Conservation (phyloP, 2,888 invertebrate species). For the Eumerus sabulonum region DNA sequence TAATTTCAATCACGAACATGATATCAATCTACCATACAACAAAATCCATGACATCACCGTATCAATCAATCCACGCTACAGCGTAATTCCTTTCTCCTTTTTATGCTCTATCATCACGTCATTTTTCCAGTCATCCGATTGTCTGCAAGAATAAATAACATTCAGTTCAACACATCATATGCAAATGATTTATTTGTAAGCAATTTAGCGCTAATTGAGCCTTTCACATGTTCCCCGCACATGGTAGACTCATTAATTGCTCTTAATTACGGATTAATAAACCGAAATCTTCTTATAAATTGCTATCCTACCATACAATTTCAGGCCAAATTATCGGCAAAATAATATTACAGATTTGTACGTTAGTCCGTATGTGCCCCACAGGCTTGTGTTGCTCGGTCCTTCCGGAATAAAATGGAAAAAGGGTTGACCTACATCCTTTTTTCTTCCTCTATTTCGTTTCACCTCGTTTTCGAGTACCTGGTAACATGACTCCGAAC, state of each 20-base stretch:
- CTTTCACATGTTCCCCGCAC: background rate
- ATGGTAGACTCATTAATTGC: constrained; percentile 35
- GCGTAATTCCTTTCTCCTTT: no score
- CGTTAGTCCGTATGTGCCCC: no score
- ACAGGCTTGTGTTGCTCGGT: constrained; percentile 54
- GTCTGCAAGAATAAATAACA: constrained; percentile 11
- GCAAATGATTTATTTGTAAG: constrained; percentile 41
- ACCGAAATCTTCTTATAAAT: no score
- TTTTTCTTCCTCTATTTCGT: constrained; percentile 6
- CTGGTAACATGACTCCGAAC: constrained; percentile 49
- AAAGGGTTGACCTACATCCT: constrained; percentile 63
- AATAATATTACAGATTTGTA: no score
- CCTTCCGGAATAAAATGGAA: constrained; percentile 30
- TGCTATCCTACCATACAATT: no score
- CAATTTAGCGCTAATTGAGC: constrained; percentile 33
- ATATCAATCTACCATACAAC: no score
- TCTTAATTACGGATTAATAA: constrained; percentile 42
- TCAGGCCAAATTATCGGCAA: no score
- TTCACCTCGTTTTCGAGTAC: background rate
- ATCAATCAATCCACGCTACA: no score
- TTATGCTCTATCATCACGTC: constrained; percentile 25
- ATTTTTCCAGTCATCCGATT: constrained; percentile 17
- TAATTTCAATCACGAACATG: no score
- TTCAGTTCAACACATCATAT: constrained; percentile 11
- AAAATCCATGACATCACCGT: no score